These are phyloP conservation scores for Ditula angustiorana DNA, from an alignment of 2,888 invertebrate species.

Conservation along the genomic window DNA sequence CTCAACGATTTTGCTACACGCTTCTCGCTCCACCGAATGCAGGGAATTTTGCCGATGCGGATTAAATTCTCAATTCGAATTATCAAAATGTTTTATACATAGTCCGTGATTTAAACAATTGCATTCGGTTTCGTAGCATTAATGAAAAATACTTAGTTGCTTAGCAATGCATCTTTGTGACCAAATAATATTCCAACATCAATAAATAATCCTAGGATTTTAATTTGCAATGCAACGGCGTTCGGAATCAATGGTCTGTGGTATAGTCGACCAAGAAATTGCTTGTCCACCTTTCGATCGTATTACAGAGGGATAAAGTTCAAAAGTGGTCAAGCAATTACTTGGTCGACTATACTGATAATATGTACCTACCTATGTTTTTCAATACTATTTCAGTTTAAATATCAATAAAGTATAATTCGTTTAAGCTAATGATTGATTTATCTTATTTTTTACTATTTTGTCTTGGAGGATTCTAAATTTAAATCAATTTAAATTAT, in stretches of 20 bases:
- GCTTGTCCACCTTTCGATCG: too few relatives aligned
- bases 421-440: too few relatives aligned
- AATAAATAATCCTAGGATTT: neutral
- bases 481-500: too few relatives aligned
- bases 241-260: neutral
- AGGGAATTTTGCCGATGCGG: neutral
- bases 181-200: neutral
- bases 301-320: too few relatives aligned
- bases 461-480: too few relatives aligned
- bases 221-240: neutral
- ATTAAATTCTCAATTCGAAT: neutral
- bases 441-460: too few relatives aligned
- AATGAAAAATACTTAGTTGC: neutral
- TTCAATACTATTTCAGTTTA: too few relatives aligned
- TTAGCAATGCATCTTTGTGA: neutral
- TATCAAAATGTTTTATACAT: neutral
- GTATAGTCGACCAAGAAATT: too few relatives aligned
- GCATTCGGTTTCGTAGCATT: neutral
- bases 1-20: neutral
- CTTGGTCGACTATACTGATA: too few relatives aligned
- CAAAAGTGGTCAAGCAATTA: too few relatives aligned
- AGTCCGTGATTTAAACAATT: neutral
- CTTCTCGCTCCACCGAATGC: neutral
- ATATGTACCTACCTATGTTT: too few relatives aligned
- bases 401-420: too few relatives aligned